phyloP scores from a whole-genome alignment of 2,113 vertebrate genomes.

The Fukomys damarensis region DNA sequence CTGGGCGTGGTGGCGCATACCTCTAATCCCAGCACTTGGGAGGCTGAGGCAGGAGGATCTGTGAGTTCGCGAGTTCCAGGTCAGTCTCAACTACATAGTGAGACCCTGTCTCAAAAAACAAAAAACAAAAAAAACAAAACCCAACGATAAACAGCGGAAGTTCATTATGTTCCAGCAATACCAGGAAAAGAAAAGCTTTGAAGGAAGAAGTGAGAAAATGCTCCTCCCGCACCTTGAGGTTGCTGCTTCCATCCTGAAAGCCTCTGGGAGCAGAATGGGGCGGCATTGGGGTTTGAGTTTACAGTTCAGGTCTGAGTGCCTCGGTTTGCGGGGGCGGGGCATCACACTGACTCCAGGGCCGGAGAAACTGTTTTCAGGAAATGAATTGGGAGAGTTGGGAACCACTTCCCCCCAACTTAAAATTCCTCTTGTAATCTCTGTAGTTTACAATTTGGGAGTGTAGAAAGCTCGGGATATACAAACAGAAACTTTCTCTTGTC shows the following conservation, averaged over 20 bases:
- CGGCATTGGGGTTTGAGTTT: not conserved
- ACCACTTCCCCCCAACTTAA: not conserved
- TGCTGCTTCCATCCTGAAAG: not conserved
- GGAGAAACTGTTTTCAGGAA: not conserved
- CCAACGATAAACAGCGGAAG: not conserved
- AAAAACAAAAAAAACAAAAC: too few species aligned
- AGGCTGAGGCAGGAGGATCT: too few species aligned
- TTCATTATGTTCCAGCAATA: conserved; percentile 32
- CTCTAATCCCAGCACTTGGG: too few species aligned
- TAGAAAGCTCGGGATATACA: not conserved
- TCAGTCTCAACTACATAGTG: too few species aligned
- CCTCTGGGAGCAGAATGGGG: not conserved
- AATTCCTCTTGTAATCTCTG: not conserved
- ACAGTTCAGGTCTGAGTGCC: not conserved
- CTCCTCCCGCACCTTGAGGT: not conserved
- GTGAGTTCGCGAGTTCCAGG: too few species aligned
- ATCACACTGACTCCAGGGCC: not conserved
- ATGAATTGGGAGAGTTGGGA: not conserved
- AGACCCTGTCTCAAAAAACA: too few species aligned
- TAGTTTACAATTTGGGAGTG: not conserved
- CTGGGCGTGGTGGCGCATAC: too few species aligned
- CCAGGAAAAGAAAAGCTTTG: not conserved
- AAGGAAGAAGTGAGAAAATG: not conserved
- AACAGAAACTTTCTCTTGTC: not conserved
- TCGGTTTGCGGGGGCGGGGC: not conserved